Evolutionary conservation across 2,888 invertebrate genomes (phyloP).

Genomic region (Pristionchus exspectatus): DNA sequence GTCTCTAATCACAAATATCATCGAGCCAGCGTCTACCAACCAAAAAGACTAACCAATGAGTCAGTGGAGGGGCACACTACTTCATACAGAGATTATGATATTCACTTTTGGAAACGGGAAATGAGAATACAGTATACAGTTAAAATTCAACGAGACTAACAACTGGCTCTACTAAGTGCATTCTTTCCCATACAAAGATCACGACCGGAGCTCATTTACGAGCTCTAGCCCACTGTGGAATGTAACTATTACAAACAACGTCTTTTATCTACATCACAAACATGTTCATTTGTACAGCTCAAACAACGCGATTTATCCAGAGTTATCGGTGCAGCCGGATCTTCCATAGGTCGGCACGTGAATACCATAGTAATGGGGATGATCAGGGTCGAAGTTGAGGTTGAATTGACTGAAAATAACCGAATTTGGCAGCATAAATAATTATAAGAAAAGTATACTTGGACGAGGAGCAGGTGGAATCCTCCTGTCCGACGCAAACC

Average conservation of each 20-base stretch:
- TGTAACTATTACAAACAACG: background rate
- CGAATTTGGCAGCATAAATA: background rate
- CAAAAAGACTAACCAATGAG: background rate
- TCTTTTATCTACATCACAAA: background rate
- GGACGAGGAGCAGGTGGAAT: constrained; percentile 26
- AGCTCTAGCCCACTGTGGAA: background rate
- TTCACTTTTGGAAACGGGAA: too few species aligned
- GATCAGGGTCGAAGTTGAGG: constrained; percentile 36
- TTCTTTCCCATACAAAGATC: background rate
- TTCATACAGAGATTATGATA: background rate
- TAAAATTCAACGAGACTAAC: background rate
- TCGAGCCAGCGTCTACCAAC: background rate
- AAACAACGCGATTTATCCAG: background rate
- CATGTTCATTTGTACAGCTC: background rate
- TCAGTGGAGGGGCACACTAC: background rate
- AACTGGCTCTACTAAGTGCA: background rate
- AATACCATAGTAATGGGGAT: constrained; percentile 33
- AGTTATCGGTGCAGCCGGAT: constrained; percentile 14
- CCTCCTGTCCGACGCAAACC: constrained; percentile 49
- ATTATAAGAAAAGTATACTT: background rate
- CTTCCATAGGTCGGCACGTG: background rate
- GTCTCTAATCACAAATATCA: background rate
- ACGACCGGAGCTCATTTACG: background rate
- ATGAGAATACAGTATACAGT: too few species aligned
- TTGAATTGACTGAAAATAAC: background rate